Conservation (phyloP, 2,888 invertebrate genomes). For the Lapara coniferarum region DNA sequence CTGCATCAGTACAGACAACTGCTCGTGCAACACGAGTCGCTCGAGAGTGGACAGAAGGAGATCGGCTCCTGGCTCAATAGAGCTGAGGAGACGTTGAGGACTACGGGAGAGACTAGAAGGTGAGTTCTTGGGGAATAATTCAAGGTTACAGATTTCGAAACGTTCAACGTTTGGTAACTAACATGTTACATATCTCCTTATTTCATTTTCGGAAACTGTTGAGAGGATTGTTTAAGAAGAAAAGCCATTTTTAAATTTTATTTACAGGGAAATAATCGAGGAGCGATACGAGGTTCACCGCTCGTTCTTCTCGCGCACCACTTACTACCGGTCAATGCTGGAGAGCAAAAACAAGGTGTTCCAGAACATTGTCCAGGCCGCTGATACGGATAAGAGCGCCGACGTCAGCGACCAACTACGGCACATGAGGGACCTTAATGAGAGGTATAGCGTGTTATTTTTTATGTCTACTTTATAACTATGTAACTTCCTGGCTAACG, state of each 20-base stretch:
- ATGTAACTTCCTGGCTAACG: too few relatives aligned
- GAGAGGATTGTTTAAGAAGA: too few relatives aligned
- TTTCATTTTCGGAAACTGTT: too few relatives aligned
- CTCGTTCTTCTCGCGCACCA: constrained; percentile 92
- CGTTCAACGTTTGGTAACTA: too few relatives aligned
- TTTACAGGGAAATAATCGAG: constrained; percentile 87
- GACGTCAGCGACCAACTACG: constrained; percentile 88
- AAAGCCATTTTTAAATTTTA: too few relatives aligned
- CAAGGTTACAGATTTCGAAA: not conserved
- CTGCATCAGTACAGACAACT: constrained; percentile 92
- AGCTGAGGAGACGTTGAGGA: constrained; percentile 89
- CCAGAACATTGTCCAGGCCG: constrained; percentile 91
- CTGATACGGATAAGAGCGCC: constrained; percentile 89
- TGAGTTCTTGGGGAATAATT: constrained; percentile 37
- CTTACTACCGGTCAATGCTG: constrained; percentile 96
- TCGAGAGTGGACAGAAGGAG: constrained; percentile 94
- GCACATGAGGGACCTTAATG: constrained; percentile 91
- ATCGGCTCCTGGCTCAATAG: constrained; percentile 93
- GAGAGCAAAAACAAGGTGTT: constrained; percentile 98
- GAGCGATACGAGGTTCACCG: constrained; percentile 91
- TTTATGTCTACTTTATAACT: too few relatives aligned
- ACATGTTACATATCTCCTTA: too few relatives aligned
- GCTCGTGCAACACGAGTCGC: constrained; percentile 93
- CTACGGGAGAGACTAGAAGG: constrained; percentile 67
- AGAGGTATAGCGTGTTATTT: constrained; percentile 54